A percentile compares a stretch with the other conserved stretches of the same genome.
Conservation (phyloP, 1,140 invertebrate genomes). For the Macrosteles quadrilineatus region DNA sequence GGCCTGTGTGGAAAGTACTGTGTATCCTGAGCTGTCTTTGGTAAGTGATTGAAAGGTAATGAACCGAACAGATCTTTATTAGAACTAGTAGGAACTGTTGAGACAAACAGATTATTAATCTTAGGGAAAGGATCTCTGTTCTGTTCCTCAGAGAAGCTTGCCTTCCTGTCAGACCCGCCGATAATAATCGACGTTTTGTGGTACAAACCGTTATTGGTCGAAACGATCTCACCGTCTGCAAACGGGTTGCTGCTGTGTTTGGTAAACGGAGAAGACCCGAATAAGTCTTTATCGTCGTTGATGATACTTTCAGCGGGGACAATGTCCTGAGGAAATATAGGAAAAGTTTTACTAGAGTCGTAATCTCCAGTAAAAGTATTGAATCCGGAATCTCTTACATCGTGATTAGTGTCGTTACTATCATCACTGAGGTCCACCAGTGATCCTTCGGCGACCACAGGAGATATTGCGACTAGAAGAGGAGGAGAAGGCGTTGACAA, state of each 20-base stretch:
- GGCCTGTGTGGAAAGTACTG: constrained; percentile 38
- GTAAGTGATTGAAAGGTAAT: constrained; percentile 59
- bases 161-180: constrained; percentile 33
- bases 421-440: constrained; percentile 34
- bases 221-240: constrained; percentile 12
- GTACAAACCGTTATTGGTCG: constrained; percentile 17
- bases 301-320: neutral
- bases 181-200: constrained; percentile 31
- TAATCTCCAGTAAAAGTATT: constrained; percentile 23
- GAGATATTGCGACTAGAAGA: constrained; percentile 34
- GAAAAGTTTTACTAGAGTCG: constrained; percentile 17
- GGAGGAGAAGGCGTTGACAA: constrained; percentile 30
- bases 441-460: constrained; percentile 33
- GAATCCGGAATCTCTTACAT: constrained; percentile 21
- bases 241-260: constrained; percentile 31
- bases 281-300: constrained; percentile 51
- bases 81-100: constrained; percentile 32
- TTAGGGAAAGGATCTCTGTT: constrained; percentile 36
- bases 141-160: constrained; percentile 35
- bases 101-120: constrained; percentile 26
- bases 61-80: constrained; percentile 61
- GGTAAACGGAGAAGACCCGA: constrained; percentile 58
- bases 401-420: neutral
- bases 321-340: neutral
- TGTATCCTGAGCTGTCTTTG: constrained; percentile 28